Base-by-base conservation (phyloP, 2,888 invertebrate genomes). In the Mythimna impura region DNA sequence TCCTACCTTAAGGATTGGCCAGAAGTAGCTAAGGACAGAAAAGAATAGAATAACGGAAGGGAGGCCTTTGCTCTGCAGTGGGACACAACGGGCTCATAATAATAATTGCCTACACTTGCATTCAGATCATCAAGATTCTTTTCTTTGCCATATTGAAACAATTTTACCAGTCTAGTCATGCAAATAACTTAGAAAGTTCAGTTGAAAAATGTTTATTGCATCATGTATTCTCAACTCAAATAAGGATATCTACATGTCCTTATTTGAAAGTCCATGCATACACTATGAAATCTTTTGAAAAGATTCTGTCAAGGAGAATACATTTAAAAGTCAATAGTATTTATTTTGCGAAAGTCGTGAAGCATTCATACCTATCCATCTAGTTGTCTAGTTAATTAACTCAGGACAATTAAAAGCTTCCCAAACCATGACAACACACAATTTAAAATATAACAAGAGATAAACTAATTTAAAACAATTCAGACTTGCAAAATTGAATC, bases 401-500 rank as follows among this genome's bases (percentile, higher is more conserved):
- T 43, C 20, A 36, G 12, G 14, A 30, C 20, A 61, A 55, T 61
- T 55, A 76, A 68, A 76, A 6, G 6, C 20, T 68, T 74, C 69
- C 30, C 68, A 67, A 76, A 47, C 17, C 52, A 40, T 61, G 68
- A 50, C 47, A 67, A 67, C 54, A 76, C 17, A 54, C 40, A 17
- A 40, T 20, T 30, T 9, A 36, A 12, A 63, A 54, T 3, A 40
- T n/a, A 60, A 61, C 47, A 61, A 76, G 40, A 12, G 22, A 47
- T 40, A 68, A 22, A 57, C n/a, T 47, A 63, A 63, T 63, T 69
- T 43, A 58, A 54, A 69, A 76, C 77, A 71, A 78, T 71, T 25
- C 12, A 50, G 25, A 47, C 50, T 77, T 73, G 36, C 66, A 30
- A 73, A 78, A 75, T 69, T 61, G 40, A 69, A 55, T 67, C 63